Percentiles rank a stretch among this genome's conserved stretches.
phyloP scores from a whole-genome alignment of 2,797 vertebrate genomes.

The Pangasius macronema region DNA sequence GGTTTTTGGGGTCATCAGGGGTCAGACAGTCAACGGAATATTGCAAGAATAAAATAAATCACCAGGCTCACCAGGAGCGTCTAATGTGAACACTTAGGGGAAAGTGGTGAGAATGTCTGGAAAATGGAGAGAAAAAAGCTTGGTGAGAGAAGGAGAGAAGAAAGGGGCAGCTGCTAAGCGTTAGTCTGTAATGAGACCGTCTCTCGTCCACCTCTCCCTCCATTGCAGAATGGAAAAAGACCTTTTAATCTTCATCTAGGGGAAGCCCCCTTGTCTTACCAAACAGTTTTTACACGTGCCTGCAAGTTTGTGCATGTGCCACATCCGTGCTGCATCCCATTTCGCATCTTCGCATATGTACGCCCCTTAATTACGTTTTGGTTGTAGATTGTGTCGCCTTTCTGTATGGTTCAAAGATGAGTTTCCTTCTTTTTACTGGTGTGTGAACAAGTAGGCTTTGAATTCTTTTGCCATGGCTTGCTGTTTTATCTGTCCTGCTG shows the following conservation, averaged over 20 bases:
- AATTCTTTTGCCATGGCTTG: neutral
- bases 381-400: conserved; percentile 30
- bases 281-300: conserved; percentile 32
- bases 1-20: conserved; percentile 42
- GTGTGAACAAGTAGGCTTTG: conserved; percentile 1
- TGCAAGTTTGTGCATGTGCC: neutral
- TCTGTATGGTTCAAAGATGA: neutral
- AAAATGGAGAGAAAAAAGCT: conserved; percentile 51
- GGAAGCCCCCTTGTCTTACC: conserved; percentile 53
- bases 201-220: conserved; percentile 55
- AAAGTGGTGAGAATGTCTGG: conserved; percentile 56
- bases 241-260: conserved; percentile 53
- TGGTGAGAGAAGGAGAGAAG: conserved; percentile 21
- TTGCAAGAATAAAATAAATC: conserved; percentile 58
- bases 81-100: conserved; percentile 57
- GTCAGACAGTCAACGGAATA: conserved; percentile 58
- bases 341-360: conserved; percentile 19
- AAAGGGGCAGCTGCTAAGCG: conserved; percentile 60
- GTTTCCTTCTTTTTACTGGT: neutral
- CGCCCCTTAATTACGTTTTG: neutral
- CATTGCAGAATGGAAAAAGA: conserved; percentile 56
- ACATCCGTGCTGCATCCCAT: conserved; percentile 22
- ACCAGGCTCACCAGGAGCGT: conserved; percentile 51
- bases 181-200: conserved; percentile 63
- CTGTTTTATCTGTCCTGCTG: conserved; percentile 3